phyloP scores from a whole-genome alignment of 2,797 vertebrate species.

The Buceros bicornis region DNA sequence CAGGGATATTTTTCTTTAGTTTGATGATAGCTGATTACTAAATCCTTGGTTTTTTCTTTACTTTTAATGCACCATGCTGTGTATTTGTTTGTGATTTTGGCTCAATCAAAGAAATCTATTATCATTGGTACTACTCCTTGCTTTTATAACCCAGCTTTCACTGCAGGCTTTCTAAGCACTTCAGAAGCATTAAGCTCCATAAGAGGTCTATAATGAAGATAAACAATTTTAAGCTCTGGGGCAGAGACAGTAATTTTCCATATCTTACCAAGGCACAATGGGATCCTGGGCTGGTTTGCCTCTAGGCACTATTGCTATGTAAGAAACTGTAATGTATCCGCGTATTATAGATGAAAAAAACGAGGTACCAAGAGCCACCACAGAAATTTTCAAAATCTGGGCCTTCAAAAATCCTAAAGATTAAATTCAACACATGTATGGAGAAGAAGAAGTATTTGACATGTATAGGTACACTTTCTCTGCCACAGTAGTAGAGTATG shows the following conservation, averaged over 20 bases:
- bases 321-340: neutral
- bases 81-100: constrained; percentile 54
- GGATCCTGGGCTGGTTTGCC: neutral
- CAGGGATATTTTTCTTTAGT: constrained; percentile 49
- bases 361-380: neutral
- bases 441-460: neutral
- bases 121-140: constrained; percentile 28
- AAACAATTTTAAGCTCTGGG: constrained; percentile 27
- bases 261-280: neutral
- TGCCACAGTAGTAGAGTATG: neutral
- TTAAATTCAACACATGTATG: neutral
- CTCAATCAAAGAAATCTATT: constrained; percentile 43
- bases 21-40: constrained; percentile 43
- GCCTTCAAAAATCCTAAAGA: neutral
- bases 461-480: neutral
- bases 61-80: neutral
- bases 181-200: constrained; percentile 56
- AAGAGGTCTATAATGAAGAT: constrained; percentile 46
- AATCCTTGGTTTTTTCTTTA: constrained; percentile 44
- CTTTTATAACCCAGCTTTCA: constrained; percentile 63
- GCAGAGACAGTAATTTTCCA: constrained; percentile 32
- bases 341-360: neutral
- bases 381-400: neutral
- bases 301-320: neutral
- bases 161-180: constrained; percentile 59